Evolutionary conservation across 2,113 vertebrate species (phyloP).

Genomic region (Gadus macrocephalus): DNA sequence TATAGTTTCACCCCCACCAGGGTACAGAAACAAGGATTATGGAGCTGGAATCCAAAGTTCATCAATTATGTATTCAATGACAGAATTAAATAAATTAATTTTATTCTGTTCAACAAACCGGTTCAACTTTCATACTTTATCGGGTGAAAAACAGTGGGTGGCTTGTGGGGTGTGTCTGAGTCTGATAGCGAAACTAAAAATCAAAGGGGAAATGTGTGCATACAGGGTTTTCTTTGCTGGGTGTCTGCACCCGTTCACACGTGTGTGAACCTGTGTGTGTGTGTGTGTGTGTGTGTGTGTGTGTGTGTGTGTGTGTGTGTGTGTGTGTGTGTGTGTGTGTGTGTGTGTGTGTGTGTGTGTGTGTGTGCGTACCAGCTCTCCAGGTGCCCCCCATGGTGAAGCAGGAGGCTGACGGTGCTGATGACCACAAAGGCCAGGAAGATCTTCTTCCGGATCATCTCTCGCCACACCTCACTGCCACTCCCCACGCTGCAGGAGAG

Average conservation of each 20-base stretch:
- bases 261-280: conserved; percentile 13
- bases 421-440: conserved; percentile 73
- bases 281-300: conserved; percentile 5
- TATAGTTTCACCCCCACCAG: too few relatives aligned
- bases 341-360: background rate
- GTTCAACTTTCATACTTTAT: too few relatives aligned
- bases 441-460: conserved; percentile 77
- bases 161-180: too few relatives aligned
- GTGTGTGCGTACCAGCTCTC: conserved; percentile 66
- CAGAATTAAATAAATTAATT: too few relatives aligned
- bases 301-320: conserved; percentile 11
- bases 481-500: conserved; percentile 39
- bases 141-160: too few relatives aligned
- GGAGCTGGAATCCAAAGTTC: too few relatives aligned
- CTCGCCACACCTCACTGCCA: conserved; percentile 21
- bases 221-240: background rate
- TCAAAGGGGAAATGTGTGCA: background rate
- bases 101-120: too few relatives aligned
- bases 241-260: background rate
- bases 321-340: conserved; percentile 11
- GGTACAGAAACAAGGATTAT: too few relatives aligned
- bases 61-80: too few relatives aligned
- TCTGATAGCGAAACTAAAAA: too few relatives aligned
- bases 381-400: conserved; percentile 77
- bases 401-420: conserved; percentile 76